Base-by-base conservation (phyloP, 2,888 invertebrate species). In the Drepana falcataria region DNA sequence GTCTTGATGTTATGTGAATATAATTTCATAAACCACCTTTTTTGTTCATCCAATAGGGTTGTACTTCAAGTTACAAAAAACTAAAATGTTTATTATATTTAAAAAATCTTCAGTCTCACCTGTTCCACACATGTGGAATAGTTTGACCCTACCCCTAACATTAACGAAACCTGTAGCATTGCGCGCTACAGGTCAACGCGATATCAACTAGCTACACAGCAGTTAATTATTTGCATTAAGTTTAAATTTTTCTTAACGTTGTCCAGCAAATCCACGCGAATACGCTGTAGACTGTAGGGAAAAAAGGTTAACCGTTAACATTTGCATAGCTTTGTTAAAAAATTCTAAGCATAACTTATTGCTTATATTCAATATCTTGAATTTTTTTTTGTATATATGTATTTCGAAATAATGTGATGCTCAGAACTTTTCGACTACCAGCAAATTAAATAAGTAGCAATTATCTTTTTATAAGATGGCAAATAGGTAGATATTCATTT, bases 151-250 rank as follows among this genome's bases (percentile, higher is more conserved):
- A 87, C 82, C 77, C 90, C 91, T 91, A 91, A 84, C 87, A 83
- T 68, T 69, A 85, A 85, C 91, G 91, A 79, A 91, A 89, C 91
- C 87, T 81, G 89, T 86, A 91, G 91, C 91, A 92, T 92, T 92
- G 91, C 91, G 91, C 91, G 91, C 91, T 87, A 89, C 91, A 58
- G 89, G 91, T 91, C 88, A 90, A 90, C 90, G 90, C 91, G 91
- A 83, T 57, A 81, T 77, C 66, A 81, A 81, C 88, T 90, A 87
- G 89, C 89, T 90, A 91, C 87, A 89, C 88, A 76, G 75, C 75
- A 83, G 82, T 84, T 81, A 81, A 82, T 75, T 70, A 82, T 87
- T 87, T 83, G 77, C 71, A 83, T 73, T 82, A 83, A 85, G 79
- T 83, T 85, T 73, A 81, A 73, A 77, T 71, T 78, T 85, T 83